Evolutionary conservation across 2,797 vertebrate species (phyloP).

Genomic region (Rhincodon typus): DNA sequence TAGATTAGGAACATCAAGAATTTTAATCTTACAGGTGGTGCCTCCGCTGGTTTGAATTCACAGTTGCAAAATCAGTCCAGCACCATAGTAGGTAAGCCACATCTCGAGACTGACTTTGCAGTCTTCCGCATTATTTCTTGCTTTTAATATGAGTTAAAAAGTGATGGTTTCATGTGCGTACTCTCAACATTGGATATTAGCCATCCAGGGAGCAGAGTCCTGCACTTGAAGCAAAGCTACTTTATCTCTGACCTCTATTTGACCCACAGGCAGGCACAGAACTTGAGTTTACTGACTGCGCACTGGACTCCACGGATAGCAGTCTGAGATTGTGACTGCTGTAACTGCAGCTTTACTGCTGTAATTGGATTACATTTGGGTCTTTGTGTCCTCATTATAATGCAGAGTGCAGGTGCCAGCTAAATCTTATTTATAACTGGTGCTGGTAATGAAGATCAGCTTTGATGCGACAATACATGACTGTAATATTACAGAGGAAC

Average conservation of each 20-base stretch:
- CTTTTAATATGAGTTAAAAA: background rate
- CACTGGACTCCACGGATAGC: background rate
- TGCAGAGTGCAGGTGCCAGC: background rate
- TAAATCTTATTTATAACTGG: background rate
- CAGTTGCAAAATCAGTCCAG: background rate
- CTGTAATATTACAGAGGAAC: slow-evolving; percentile 2
- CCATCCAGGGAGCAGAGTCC: background rate
- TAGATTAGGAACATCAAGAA: too few relatives aligned
- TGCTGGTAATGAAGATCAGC: background rate
- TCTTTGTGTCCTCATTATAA: background rate
- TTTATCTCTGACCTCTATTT: slow-evolving; percentile 9
- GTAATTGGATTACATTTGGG: slow-evolving; percentile 22
- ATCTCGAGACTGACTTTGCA: background rate
- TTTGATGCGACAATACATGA: slow-evolving; percentile 1
- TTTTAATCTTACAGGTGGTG: background rate
- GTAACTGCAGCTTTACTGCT: background rate
- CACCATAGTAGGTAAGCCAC: background rate
- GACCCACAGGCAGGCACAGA: background rate
- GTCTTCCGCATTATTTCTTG: background rate
- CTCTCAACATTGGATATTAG: background rate
- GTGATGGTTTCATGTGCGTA: background rate
- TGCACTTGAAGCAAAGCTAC: background rate
- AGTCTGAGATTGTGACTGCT: background rate
- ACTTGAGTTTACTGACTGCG: background rate
- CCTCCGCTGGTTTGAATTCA: too few relatives aligned